Evolutionary conservation across 2,113 vertebrate genomes (phyloP).

Genomic region (Neotoma lepida): DNA sequence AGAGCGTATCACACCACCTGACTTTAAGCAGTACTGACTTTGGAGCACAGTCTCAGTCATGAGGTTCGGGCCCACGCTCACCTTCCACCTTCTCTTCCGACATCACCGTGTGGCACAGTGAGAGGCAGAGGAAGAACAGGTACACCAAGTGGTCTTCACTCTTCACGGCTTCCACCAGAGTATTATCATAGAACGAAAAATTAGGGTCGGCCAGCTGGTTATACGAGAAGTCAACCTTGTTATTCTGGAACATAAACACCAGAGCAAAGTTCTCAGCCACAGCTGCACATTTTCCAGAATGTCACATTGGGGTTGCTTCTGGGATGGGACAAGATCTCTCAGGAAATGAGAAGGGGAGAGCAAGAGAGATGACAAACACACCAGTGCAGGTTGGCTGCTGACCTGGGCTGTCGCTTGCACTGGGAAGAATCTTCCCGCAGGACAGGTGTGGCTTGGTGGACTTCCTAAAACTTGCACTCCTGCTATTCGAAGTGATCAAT

Average conservation of each 20-base stretch:
- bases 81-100: slow-evolving; percentile 93
- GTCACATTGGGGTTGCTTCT: slow-evolving; percentile 15
- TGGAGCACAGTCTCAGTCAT: background rate
- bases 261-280: slow-evolving; percentile 48
- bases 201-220: slow-evolving; percentile 92
- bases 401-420: background rate
- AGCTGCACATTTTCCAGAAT: background rate
- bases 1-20: background rate
- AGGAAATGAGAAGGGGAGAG: slow-evolving; percentile 19
- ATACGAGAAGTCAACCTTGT: slow-evolving; percentile 92
- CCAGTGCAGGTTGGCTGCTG: background rate
- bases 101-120: slow-evolving; percentile 97
- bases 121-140: slow-evolving; percentile 93
- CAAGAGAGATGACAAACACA: background rate
- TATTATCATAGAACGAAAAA: slow-evolving; percentile 93
- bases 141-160: slow-evolving; percentile 81
- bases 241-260: slow-evolving; percentile 83
- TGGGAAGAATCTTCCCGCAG: background rate
- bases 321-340: slow-evolving; percentile 8
- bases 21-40: background rate
- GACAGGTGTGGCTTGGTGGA: background rate
- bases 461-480: background rate
- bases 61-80: slow-evolving; percentile 79
- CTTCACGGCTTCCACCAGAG: slow-evolving; percentile 89
- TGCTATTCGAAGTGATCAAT: background rate